phyloP scores from a whole-genome alignment of 2,888 invertebrate species.

The Baronia brevicornis region DNA sequence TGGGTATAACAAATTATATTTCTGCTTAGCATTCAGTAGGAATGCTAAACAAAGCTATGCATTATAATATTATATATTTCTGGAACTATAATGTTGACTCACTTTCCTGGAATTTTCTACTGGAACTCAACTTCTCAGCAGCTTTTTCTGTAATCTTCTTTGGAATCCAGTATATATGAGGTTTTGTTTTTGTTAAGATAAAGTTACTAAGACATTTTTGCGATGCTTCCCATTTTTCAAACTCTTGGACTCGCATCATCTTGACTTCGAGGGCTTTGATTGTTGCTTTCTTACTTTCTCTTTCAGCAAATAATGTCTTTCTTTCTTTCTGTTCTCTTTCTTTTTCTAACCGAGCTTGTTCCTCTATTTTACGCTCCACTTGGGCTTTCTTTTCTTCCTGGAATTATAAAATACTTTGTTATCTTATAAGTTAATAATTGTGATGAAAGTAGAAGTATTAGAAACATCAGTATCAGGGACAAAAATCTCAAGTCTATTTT shows the following conservation, averaged over 20 bases:
- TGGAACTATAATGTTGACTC: constrained; percentile 34
- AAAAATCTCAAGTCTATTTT: no score
- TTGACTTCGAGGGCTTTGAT: constrained; percentile 93
- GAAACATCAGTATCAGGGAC: no score
- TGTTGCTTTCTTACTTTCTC: constrained; percentile 91
- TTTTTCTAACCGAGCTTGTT: constrained; percentile 90
- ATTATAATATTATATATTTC: neutral
- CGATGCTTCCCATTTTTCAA: constrained; percentile 87
- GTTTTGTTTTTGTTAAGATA: constrained; percentile 91
- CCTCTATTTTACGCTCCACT: constrained; percentile 95
- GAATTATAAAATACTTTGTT: no score
- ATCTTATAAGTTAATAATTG: no score
- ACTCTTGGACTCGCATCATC: constrained; percentile 90
- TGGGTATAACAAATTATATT: no score
- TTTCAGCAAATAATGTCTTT: constrained; percentile 87
- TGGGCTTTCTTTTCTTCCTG: constrained; percentile 77
- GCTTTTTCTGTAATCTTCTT: constrained; percentile 83
- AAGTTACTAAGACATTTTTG: constrained; percentile 86
- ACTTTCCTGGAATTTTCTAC: constrained; percentile 80
- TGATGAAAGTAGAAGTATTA: no score
- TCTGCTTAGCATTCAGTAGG: no score
- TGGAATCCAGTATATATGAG: constrained; percentile 91
- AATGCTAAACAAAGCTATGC: neutral
- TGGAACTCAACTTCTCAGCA: constrained; percentile 78
- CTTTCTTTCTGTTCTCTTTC: constrained; percentile 88